A percentile compares a stretch with the other conserved stretches of the same genome.
phyloP scores from a whole-genome alignment of 2,113 vertebrate genomes.

The Phalacrocorax carbo region DNA sequence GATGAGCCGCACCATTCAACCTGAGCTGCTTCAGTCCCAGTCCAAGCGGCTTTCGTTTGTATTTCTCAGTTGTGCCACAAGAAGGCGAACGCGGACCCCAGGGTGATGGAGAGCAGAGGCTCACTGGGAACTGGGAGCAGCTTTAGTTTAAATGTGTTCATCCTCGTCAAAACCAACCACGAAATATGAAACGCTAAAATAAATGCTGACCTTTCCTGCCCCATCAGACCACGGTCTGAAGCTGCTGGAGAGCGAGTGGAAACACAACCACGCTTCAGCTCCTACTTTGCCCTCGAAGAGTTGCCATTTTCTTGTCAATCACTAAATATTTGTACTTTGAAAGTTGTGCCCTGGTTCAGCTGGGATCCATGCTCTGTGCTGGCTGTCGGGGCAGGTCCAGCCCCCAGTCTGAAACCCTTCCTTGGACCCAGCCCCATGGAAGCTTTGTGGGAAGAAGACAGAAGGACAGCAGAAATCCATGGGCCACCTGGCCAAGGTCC shows the following conservation, averaged over 20 bases:
- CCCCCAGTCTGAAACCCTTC: not conserved
- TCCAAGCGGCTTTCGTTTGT: not conserved
- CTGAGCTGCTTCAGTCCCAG: not conserved
- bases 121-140: not conserved
- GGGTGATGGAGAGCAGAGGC: not conserved
- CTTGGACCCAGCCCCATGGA: accelerated
- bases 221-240: not conserved
- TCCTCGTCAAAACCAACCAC: not conserved
- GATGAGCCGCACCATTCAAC: not conserved
- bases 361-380: too few relatives aligned
- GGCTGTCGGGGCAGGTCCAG: not conserved
- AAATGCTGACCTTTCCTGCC: not conserved
- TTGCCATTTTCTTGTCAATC: not conserved
- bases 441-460: not conserved
- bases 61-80: not conserved
- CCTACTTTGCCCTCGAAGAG: not conserved
- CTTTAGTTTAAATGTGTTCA: not conserved
- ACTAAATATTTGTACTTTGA: not conserved
- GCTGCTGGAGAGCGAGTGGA: not conserved
- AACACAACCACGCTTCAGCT: not conserved
- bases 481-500: not conserved
- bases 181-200: not conserved
- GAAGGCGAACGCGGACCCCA: accelerated
- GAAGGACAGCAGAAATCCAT: not conserved
- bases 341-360: not conserved